These are phyloP conservation scores for Sebastes reedi DNA, from an alignment of 2,797 vertebrate genomes.

Conservation along the genomic window DNA sequence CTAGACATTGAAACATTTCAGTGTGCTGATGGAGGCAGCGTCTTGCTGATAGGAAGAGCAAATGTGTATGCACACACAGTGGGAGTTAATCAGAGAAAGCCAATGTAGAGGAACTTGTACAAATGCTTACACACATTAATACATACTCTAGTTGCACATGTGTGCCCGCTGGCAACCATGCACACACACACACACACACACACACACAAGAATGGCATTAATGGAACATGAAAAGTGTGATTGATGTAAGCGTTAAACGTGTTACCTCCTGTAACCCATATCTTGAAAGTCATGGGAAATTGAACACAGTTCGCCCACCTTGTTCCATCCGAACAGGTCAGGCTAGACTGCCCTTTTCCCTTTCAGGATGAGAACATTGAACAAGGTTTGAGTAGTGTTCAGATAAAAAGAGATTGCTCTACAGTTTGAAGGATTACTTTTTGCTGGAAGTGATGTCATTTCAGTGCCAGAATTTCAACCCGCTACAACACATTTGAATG, in stretches of 20 bases:
- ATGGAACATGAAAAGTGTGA: constrained; percentile 42
- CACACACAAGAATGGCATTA: background rate
- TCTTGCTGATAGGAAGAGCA: constrained; percentile 8
- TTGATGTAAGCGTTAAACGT: constrained; percentile 26
- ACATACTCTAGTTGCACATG: background rate
- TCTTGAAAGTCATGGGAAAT: constrained; percentile 50
- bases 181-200: too few species aligned
- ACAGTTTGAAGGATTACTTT: constrained; percentile 30
- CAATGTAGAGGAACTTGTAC: constrained; percentile 20
- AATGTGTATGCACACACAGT: constrained; percentile 13
- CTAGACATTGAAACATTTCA: background rate
- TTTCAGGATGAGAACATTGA: constrained; percentile 26
- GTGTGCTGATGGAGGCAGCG: background rate
- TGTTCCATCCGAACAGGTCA: constrained; percentile 50
- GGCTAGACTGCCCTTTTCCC: constrained; percentile 12
- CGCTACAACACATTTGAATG: background rate
- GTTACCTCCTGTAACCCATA: constrained; percentile 14
- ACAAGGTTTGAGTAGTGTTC: background rate
- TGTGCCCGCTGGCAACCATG: background rate
- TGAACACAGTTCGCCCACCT: constrained; percentile 36
- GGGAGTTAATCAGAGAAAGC: constrained; percentile 10
- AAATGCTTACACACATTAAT: background rate
- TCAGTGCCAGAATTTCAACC: background rate
- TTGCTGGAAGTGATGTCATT: constrained; percentile 3
- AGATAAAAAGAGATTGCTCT: constrained; percentile 1